Conservation (phyloP, 2,113 vertebrate genomes). For the Geococcyx californianus region DNA sequence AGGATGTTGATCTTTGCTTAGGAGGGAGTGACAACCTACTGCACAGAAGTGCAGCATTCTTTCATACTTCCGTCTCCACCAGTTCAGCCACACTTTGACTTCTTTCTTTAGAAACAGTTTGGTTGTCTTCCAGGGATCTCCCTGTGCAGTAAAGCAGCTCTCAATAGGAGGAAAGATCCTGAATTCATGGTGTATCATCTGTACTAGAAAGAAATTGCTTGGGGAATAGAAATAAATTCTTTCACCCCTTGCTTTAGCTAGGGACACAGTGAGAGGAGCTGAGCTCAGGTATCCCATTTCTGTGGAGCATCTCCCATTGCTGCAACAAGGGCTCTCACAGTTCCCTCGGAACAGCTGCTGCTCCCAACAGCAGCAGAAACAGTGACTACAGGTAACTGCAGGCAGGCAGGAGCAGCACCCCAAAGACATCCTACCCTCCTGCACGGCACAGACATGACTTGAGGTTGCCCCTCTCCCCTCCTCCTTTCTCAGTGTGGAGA, state of each 20-base stretch:
- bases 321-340: neutral
- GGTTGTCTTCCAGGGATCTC: neutral
- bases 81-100: neutral
- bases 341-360: accelerated
- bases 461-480: neutral
- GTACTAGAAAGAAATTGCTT: neutral
- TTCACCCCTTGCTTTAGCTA: neutral
- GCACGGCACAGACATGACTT: accelerated
- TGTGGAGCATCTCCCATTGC: neutral
- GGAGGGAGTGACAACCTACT: neutral
- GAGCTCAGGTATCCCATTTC: neutral
- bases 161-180: neutral
- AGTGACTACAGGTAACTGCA: accelerated
- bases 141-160: neutral
- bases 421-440: neutral
- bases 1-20: neutral
- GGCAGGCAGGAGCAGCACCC: accelerated
- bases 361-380: neutral
- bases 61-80: neutral
- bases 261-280: neutral
- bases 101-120: neutral
- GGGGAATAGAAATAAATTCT: neutral
- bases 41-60: neutral
- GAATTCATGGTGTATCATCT: neutral
- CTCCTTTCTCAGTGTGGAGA: neutral